Conservation (phyloP, 2,797 vertebrate genomes). For the Enteromius thamalakanensis region DNA sequence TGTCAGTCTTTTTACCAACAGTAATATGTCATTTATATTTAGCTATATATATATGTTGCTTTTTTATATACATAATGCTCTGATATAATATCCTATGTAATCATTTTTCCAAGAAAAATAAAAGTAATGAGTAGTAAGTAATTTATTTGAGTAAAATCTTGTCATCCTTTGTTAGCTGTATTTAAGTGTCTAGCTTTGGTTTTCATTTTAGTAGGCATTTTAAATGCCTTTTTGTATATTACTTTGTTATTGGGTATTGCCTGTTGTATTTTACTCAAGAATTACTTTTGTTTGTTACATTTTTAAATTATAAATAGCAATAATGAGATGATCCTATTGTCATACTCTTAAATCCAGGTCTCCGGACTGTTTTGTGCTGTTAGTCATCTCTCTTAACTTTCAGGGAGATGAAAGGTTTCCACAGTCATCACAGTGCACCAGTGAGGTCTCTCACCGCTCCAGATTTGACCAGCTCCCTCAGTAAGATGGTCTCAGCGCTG, state of each 20-base stretch:
- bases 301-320: background rate
- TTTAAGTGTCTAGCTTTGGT: background rate
- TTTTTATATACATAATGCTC: background rate
- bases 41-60: background rate
- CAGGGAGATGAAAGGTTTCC: background rate
- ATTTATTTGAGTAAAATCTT: background rate
- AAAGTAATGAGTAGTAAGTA: background rate
- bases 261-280: background rate
- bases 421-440: slow-evolving; percentile 63
- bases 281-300: background rate
- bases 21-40: background rate
- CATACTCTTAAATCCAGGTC: background rate
- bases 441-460: slow-evolving; percentile 79
- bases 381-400: background rate
- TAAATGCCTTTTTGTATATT: background rate
- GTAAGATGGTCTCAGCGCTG: slow-evolving; percentile 76
- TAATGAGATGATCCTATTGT: background rate
- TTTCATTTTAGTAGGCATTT: background rate
- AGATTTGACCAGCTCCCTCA: slow-evolving; percentile 75
- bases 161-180: slow-evolving; percentile 3
- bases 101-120: slow-evolving; percentile 3
- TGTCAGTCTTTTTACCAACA: background rate
- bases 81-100: background rate
- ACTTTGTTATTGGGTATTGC: background rate
- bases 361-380: slow-evolving; percentile 3